Base-by-base conservation (phyloP, 2,113 vertebrate genomes). In the Hippocampus mohnikei region DNA sequence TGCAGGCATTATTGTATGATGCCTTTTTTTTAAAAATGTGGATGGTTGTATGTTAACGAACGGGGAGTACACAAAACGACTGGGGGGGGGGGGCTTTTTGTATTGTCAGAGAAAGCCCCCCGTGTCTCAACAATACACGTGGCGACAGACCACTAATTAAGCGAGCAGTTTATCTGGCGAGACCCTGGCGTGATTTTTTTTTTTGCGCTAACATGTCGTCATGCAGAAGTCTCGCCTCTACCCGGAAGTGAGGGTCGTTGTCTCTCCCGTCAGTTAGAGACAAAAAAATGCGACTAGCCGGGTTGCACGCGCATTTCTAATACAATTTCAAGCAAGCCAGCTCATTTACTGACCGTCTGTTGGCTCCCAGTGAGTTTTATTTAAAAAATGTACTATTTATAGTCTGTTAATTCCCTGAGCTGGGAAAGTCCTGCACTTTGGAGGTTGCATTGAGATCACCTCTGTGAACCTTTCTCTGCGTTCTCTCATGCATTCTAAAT, bases 141-240 rank as follows among this genome's bases (percentile, higher is more conserved):
- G 81, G 50, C 77, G 82, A 80, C 79, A 75, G 63, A n/a, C 69
- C 20, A 59, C 29, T 75, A 74, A 90, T 84, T 77, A 87, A 63
- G 58, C 44, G 37, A 41, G 33, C 33, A 37, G 33, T 37, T 37
- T 37, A 37, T 37, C 33, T 37, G 33, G 33, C 33, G 33, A 37
- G 33, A 37, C 33, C 33, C 33, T 37, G 33, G 5, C 33, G 33
- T 37, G 33, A 6, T 37, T 37, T 33, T 6, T 33, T 66, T 21
- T 41, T 18, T 21, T 20, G 42, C 18, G 58, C 18, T 33, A 63
- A 61, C 33, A 29, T 37, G 37, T 66, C 55, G 10, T 55, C 53
- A 29, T 20, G 20, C 13, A 61, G 56, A 75, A 64, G 58, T 71
- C 41, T n/a, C 0, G 8, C 50, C 20, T 23, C 23, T n/a, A 61